Evolutionary conservation across 2,888 invertebrate species (phyloP).

Genomic region (Leptopilina syphax): DNA sequence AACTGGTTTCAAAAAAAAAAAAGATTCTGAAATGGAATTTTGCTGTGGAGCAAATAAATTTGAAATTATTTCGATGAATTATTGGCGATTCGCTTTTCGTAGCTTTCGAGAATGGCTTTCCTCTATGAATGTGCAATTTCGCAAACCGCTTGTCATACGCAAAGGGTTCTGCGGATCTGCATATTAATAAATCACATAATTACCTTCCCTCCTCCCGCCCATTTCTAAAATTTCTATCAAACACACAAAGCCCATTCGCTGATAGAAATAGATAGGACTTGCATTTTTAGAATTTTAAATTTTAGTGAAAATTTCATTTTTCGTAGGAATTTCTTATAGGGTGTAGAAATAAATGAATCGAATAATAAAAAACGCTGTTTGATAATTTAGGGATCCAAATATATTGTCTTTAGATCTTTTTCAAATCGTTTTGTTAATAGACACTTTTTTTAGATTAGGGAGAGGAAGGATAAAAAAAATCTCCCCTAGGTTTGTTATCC

Average conservation of each 20-base stretch:
- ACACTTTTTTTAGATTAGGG: too few relatives aligned
- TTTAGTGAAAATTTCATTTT: too few relatives aligned
- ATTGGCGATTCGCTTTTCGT: constrained; percentile 13
- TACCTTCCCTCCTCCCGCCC: neutral
- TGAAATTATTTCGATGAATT: constrained; percentile 28
- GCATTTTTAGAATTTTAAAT: too few relatives aligned
- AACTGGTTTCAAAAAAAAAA: neutral
- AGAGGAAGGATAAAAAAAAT: too few relatives aligned
- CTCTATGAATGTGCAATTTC: constrained; percentile 24
- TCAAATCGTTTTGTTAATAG: too few relatives aligned
- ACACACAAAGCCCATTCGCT: constrained; percentile 1
- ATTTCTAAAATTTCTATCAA: constrained; percentile 11
- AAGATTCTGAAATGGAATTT: constrained; percentile 1
- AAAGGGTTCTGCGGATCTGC: constrained; percentile 25
- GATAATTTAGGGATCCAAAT: too few relatives aligned
- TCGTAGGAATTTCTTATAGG: too few relatives aligned
- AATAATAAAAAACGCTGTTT: too few relatives aligned
- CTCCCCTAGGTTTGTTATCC: too few relatives aligned
- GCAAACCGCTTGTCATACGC: constrained; percentile 25
- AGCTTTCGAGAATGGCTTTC: constrained; percentile 6
- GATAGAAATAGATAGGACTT: too few relatives aligned
- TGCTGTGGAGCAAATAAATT: constrained; percentile 1
- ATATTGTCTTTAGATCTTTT: too few relatives aligned
- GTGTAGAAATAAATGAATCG: too few relatives aligned
- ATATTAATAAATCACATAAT: constrained; percentile 38